A percentile compares a stretch with the other conserved stretches of the same genome.
phyloP scores from a whole-genome alignment of 2,797 vertebrate species.

The Falco biarmicus region DNA sequence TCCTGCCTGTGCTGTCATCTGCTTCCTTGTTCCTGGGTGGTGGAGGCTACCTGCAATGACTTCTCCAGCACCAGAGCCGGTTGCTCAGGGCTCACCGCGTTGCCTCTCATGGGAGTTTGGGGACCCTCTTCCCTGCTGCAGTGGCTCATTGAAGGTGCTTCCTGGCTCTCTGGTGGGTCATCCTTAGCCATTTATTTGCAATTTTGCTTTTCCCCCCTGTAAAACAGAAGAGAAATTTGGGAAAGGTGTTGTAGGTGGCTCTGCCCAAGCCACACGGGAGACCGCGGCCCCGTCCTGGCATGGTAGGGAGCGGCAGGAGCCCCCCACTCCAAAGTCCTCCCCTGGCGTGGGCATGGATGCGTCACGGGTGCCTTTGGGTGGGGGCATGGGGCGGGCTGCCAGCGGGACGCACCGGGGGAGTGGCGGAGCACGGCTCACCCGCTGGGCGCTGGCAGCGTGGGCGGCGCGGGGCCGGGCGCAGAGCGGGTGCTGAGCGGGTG shows the following conservation, averaged over 20 bases:
- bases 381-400: neutral
- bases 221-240: neutral
- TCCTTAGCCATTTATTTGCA: neutral
- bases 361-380: neutral
- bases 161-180: fast-evolving
- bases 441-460: neutral
- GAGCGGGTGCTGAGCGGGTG: neutral
- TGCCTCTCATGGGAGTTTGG: neutral
- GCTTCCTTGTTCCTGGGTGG: neutral
- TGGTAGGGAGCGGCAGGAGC: fast-evolving
- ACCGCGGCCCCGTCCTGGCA: fast-evolving
- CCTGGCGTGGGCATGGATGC: neutral
- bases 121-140: fast-evolving
- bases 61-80: neutral
- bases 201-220: neutral
- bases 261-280: fast-evolving
- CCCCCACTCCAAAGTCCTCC: neutral
- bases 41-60: fast-evolving
- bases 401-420: neutral
- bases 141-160: neutral
- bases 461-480: neutral
- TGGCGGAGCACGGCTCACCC: neutral
- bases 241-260: neutral
- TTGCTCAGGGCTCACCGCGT: neutral
- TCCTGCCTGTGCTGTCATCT: neutral